A percentile compares a stretch with the other conserved stretches of the same genome.
Evolutionary conservation across 2,797 vertebrate species (phyloP).

Genomic region (Malacoctenus gilli): DNA sequence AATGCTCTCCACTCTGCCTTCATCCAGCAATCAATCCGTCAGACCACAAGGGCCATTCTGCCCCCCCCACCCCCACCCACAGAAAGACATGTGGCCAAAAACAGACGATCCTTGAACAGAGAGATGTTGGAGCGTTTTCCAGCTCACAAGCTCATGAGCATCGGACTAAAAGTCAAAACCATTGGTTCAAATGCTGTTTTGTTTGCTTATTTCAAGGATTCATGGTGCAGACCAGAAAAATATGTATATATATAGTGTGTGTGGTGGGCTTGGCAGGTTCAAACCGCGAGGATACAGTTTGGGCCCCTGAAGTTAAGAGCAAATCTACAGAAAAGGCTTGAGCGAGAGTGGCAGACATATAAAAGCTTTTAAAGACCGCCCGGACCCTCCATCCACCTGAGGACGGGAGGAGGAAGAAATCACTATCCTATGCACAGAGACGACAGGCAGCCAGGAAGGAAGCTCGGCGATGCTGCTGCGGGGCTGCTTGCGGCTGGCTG

Average conservation of each 20-base stretch:
- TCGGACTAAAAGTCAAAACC: too few relatives aligned
- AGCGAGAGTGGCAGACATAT: constrained; percentile 37
- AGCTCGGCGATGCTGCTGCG: constrained; percentile 4
- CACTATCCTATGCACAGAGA: constrained; percentile 15
- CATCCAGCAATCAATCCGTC: constrained; percentile 12
- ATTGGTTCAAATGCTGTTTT: too few relatives aligned
- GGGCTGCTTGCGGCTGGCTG: constrained; percentile 16
- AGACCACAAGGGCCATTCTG: constrained; percentile 14
- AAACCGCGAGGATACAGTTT: too few relatives aligned
- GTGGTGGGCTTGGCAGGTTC: too few relatives aligned
- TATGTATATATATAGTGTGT: too few relatives aligned
- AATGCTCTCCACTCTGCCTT: constrained; percentile 7
- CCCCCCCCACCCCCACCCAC: neutral
- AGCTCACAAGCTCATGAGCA: too few relatives aligned
- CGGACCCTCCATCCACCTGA: constrained; percentile 20
- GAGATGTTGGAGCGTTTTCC: constrained; percentile 1
- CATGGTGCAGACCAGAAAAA: too few relatives aligned
- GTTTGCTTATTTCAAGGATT: too few relatives aligned
- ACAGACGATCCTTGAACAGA: constrained; percentile 1
- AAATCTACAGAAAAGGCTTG: constrained; percentile 8
- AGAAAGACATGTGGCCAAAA: constrained; percentile 6
- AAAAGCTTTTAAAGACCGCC: constrained; percentile 41
- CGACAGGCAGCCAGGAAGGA: constrained; percentile 9
- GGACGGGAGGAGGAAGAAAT: constrained; percentile 10
- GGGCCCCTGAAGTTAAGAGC: constrained; percentile 31